phyloP scores from a whole-genome alignment of 2,888 invertebrate genomes.

The Pyrrhosoma nymphula region DNA sequence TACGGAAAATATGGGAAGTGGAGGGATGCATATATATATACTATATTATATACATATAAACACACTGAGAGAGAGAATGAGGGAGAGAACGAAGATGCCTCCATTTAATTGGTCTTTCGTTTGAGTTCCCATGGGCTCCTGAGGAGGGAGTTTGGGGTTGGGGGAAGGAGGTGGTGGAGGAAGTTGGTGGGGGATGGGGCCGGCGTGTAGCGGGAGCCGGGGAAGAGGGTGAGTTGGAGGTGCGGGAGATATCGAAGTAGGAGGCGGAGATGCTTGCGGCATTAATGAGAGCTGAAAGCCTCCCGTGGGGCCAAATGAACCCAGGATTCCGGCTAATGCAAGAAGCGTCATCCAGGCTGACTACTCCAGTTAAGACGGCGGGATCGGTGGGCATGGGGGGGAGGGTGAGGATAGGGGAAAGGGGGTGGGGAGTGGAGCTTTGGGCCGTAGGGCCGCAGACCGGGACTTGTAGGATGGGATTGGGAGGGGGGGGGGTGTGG shows the following conservation, averaged over 20 bases:
- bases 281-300: conserved; percentile 66
- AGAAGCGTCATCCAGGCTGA: conserved; percentile 64
- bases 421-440: neutral
- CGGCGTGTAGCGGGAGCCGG: neutral
- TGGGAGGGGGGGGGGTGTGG: neutral
- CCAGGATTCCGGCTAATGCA: conserved; percentile 64
- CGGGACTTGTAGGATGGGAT: neutral
- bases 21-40: neutral
- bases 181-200: neutral
- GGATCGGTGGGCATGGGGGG: neutral
- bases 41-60: too few species aligned
- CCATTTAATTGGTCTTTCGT: conserved; percentile 67
- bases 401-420: neutral
- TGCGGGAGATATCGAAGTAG: conserved; percentile 8
- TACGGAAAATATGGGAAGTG: neutral
- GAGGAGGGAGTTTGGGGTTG: neutral
- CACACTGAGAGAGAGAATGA: neutral
- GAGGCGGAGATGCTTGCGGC: conserved; percentile 54
- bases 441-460: neutral
- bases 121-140: conserved; percentile 63
- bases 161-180: neutral
- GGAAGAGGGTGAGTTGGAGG: neutral
- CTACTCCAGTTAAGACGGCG: conserved; percentile 66
- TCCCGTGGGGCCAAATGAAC: conserved; percentile 67
- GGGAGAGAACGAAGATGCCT: conserved; percentile 52